Percentiles rank a stretch among this genome's conserved stretches.
Conservation (phyloP, 2,113 vertebrate species). For the Bucco capensis region DNA sequence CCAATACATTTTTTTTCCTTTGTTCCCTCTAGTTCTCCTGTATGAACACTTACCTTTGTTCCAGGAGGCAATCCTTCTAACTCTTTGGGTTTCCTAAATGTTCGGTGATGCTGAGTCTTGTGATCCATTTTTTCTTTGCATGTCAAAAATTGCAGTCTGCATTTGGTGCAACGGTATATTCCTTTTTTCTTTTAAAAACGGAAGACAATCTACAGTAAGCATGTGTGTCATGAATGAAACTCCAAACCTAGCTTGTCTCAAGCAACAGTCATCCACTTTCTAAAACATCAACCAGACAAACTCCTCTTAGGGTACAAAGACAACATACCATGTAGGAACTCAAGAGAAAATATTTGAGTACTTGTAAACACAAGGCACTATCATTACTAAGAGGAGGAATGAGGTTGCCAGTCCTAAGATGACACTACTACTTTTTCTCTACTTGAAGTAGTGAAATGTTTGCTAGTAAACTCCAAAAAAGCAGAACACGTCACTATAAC, state of each 20-base stretch:
- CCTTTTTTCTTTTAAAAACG: slow-evolving; percentile 85
- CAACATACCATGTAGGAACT: background rate
- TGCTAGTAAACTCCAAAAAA: background rate
- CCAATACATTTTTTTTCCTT: background rate
- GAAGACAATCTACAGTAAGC: background rate
- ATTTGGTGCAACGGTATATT: slow-evolving; percentile 93
- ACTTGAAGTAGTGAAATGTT: background rate
- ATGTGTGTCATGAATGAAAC: background rate
- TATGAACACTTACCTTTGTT: slow-evolving; percentile 83
- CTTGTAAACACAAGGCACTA: background rate
- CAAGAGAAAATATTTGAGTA: background rate
- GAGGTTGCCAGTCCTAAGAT: background rate
- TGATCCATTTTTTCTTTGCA: slow-evolving; percentile 95
- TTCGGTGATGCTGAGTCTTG: slow-evolving; percentile 90
- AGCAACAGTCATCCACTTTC: background rate
- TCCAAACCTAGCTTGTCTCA: background rate
- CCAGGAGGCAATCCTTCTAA: slow-evolving; percentile 94
- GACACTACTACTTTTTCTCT: background rate
- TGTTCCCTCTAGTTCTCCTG: background rate
- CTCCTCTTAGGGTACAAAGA: background rate
- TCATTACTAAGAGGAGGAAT: background rate
- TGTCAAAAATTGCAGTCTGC: slow-evolving; percentile 92
- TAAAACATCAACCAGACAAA: background rate
- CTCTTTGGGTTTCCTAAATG: slow-evolving; percentile 90
- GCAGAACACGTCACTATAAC: background rate